Conservation (phyloP, 2,888 invertebrate species). For the Sialis fuliginosa region DNA sequence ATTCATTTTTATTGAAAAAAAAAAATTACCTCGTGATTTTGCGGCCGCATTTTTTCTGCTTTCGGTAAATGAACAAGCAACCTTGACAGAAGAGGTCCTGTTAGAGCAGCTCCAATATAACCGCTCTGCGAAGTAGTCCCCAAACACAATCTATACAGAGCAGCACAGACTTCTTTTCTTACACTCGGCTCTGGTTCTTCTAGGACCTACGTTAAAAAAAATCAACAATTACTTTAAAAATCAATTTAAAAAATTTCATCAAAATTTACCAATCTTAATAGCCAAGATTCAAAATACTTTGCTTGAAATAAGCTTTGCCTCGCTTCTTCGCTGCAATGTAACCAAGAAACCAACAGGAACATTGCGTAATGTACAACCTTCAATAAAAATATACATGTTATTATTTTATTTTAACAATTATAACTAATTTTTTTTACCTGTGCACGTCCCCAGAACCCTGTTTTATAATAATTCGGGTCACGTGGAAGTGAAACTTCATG, state of each 20-base stretch:
- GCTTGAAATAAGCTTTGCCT: conserved; percentile 59
- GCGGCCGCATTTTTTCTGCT: conserved; percentile 70
- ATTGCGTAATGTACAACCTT: conserved; percentile 79
- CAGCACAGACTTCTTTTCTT: conserved; percentile 79
- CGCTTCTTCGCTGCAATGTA: conserved; percentile 70
- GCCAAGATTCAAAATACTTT: conserved; percentile 58
- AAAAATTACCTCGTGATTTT: conserved; percentile 26
- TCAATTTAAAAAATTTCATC: not conserved
- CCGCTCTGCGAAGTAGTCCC: conserved; percentile 33
- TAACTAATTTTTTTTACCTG: conserved; percentile 33
- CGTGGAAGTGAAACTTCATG: conserved; percentile 69
- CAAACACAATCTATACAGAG: conserved; percentile 73
- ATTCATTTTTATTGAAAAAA: not conserved
- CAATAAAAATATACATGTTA: conserved; percentile 6
- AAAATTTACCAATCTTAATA: conserved; percentile 45
- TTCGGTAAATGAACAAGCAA: conserved; percentile 64
- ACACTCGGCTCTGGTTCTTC: conserved; percentile 89
- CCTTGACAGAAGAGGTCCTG: conserved; percentile 65
- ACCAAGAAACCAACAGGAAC: conserved; percentile 83
- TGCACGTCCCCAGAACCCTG: conserved; percentile 83
- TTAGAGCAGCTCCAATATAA: conserved; percentile 37
- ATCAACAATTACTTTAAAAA: not conserved
- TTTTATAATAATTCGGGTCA: conserved; percentile 72
- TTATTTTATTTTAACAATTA: conserved; percentile 7
- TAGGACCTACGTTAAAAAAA: conserved; percentile 29